Base-by-base conservation (phyloP, 1,140 invertebrate species). In the Drosophila azteca region DNA sequence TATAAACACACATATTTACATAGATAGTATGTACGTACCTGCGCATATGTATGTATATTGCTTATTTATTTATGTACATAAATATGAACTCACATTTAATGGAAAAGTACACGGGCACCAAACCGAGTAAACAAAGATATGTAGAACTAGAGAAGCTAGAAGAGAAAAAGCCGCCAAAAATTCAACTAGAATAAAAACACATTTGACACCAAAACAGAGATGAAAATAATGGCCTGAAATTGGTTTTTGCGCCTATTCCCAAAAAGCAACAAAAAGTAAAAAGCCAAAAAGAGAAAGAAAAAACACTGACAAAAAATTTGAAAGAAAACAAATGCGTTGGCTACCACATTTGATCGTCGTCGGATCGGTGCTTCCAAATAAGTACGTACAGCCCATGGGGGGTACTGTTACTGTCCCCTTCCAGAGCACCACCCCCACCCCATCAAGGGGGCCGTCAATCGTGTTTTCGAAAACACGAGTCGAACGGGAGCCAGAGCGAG, bases 141-240 rank as follows among this genome's bases (percentile, higher is more conserved):
- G n/a, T n/a, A 67, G 49, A 59, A 66, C 60, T 52, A 74, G 41
- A 39, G 35, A 11, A 81, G 64, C 35, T 50, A 61, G 49, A 53
- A 77, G 51, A 58, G 60, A 77, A 39, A 11, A 39, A 53, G 22
- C 51, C 39, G 35, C 22, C 50, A 13, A 41, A 67, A 62, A 68
- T 54, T 67, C 45, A 60, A 58, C 51, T 44, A 57, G 26, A 24
- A 50, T 59, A 61, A 77, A 61, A 77, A 84, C 59, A 77, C 17
- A 20, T 20, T 20, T 80, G 62, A 72, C 71, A 78, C 35, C 35
- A 11, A 50, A 58, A 64, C 63, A 48, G 49, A 52, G 60, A 55
- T 31, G 54, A 77, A 68, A 76, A 77, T 80, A 72, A 82, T 82
- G 79, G 77, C 53, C 60, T 26, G 54, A 66, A 82, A 78, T 66